Evolutionary conservation across 2,113 vertebrate genomes (phyloP).

Genomic region (Octodon degus): DNA sequence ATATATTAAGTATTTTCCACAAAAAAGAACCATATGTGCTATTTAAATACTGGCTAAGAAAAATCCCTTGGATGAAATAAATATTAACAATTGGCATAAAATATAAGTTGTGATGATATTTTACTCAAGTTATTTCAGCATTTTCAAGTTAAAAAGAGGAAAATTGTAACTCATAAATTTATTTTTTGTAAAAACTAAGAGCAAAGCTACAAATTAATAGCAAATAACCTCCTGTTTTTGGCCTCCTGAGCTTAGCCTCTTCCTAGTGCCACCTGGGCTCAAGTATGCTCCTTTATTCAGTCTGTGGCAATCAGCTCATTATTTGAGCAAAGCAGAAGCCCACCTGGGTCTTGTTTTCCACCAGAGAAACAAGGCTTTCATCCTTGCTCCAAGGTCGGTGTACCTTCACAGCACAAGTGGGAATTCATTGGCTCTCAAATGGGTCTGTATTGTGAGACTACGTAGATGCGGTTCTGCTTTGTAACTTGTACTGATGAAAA

Average conservation of each 20-base stretch:
- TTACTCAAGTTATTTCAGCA: conserved; percentile 16
- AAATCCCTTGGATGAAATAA: conserved; percentile 65
- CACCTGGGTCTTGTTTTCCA: neutral
- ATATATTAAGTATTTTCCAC: conserved; percentile 69
- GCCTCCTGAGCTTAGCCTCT: neutral
- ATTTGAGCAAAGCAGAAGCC: neutral
- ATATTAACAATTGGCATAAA: conserved; percentile 67
- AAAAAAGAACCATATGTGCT: conserved; percentile 63
- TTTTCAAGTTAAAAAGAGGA: conserved; percentile 24
- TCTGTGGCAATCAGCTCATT: neutral
- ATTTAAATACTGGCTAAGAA: conserved; percentile 60
- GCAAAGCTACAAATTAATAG: neutral
- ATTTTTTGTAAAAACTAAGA: conserved; percentile 47
- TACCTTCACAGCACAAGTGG: neutral
- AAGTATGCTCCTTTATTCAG: neutral
- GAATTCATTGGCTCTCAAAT: neutral
- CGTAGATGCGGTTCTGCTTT: neutral
- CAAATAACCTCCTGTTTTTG: neutral
- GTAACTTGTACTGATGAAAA: neutral
- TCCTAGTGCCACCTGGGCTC: neutral
- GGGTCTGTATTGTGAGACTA: neutral
- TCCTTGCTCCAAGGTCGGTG: neutral
- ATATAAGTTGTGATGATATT: conserved; percentile 46
- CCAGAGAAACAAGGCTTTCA: neutral
- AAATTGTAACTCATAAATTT: conserved; percentile 24